Base-by-base conservation (phyloP, 2,888 invertebrate genomes). In the Schizotus pectinicornis region DNA sequence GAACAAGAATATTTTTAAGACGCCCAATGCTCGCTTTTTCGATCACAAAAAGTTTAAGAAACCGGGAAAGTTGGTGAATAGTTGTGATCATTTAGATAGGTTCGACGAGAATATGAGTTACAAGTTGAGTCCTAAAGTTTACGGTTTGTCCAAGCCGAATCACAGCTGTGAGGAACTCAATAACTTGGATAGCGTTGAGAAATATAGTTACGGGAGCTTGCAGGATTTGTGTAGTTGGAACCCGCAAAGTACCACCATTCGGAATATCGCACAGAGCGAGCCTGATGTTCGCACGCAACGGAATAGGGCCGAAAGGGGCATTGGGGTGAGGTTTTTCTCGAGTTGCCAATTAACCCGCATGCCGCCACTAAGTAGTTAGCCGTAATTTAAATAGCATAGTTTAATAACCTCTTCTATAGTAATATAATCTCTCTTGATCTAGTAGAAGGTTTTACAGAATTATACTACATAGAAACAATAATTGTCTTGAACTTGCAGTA, bases 71-170 rank as follows among this genome's bases (percentile, higher is more conserved):
- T 67, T 74, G 56, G 70, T 72, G 6, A 73, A 71, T 34, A 79
- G 79, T 63, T 75, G 74, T 51, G 78, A 79, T 53, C 74, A 75
- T 65, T 65, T 77, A 43, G 66, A 67, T 7, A 74, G 73, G 43
- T 72, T 71, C 38, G 74, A 77, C 43, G 75, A 77, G 35, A 73
- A 78, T 54, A 55, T 78, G 43, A 76, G 74, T 53, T 82, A 84
- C 63, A 87, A 87, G 72, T 77, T 88, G 9, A 88, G 88, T 69
- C 87, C 88, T 0, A 88, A 88, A 79, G 87, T 87, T 31, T 88
- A 86, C 71, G 82, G 82, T n/a, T 68, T 82, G 3, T 75, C 84
- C 0, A 79, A 77, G 59, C 74, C 74, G 13, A 77, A 77, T 62
- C 72, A 73, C 36, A 77, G 78, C 67, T 77, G 75, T 55, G 79